These are phyloP conservation scores for Picus viridis DNA, from an alignment of 2,797 vertebrate genomes.

Conservation along the genomic window DNA sequence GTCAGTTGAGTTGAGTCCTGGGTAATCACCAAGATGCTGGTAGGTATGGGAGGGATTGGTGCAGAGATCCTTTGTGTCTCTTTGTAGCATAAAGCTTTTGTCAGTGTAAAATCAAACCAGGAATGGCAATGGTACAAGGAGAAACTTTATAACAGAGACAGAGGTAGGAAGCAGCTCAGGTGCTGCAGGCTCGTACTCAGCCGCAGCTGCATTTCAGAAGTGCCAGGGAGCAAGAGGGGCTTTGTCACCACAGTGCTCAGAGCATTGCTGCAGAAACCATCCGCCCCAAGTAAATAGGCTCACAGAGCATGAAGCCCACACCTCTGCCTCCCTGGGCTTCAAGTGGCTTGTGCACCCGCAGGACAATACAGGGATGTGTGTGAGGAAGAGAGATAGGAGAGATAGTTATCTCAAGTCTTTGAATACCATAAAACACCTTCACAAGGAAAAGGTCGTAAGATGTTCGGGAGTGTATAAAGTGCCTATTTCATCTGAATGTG, in stretches of 20 bases:
- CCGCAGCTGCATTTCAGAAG: background rate
- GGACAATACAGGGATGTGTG: slow-evolving; percentile 62
- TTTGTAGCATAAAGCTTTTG: background rate
- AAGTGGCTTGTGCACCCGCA: background rate
- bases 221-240: background rate
- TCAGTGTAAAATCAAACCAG: background rate
- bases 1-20: background rate
- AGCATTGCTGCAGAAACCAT: background rate
- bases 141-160: background rate
- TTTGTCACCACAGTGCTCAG: background rate
- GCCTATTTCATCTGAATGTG: background rate
- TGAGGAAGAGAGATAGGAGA: slow-evolving; percentile 25
- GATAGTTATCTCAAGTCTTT: background rate
- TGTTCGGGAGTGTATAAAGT: background rate
- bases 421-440: background rate
- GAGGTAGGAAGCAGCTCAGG: background rate
- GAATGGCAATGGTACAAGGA: background rate
- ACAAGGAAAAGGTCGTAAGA: background rate
- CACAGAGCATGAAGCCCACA: background rate
- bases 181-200: background rate
- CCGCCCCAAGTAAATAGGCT: background rate
- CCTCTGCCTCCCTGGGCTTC: background rate
- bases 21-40: background rate
- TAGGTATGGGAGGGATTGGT: background rate
- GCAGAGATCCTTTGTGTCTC: background rate